Conservation (phyloP, 2,888 invertebrate genomes). For the Campopleginae sp. region DNA sequence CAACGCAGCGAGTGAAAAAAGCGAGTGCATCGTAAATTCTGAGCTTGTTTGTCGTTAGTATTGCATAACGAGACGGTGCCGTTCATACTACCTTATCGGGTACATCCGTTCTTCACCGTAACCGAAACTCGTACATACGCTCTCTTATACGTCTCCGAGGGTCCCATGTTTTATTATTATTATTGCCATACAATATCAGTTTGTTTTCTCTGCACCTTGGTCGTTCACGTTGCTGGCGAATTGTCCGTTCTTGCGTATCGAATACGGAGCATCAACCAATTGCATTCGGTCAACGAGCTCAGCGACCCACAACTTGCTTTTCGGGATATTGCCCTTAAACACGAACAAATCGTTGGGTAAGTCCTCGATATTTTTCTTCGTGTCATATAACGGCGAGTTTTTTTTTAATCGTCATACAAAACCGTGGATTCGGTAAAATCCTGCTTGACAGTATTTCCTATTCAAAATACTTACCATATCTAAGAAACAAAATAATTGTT, state of each 20-base stretch:
- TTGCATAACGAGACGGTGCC: slow-evolving; percentile 56
- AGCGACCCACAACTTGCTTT: slow-evolving; percentile 9
- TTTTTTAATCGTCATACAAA: too few relatives aligned
- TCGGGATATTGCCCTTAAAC: slow-evolving; percentile 26
- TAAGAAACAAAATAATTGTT: too few relatives aligned
- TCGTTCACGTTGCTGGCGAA: slow-evolving; percentile 62
- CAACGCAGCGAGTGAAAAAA: background rate
- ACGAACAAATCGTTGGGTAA: slow-evolving; percentile 57
- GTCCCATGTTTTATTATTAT: slow-evolving; percentile 63
- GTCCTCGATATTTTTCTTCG: slow-evolving; percentile 1
- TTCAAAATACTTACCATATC: too few relatives aligned
- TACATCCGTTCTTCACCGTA: slow-evolving; percentile 46
- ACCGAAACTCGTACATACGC: slow-evolving; percentile 54
- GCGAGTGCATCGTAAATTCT: background rate
- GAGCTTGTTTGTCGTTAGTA: slow-evolving; percentile 20
- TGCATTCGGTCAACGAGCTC: background rate
- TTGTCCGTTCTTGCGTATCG: slow-evolving; percentile 61
- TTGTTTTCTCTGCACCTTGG: slow-evolving; percentile 62
- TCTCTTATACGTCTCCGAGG: slow-evolving; percentile 51
- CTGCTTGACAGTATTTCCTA: background rate
- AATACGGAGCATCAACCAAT: slow-evolving; percentile 49
- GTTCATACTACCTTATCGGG: slow-evolving; percentile 51
- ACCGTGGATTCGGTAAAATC: too few relatives aligned
- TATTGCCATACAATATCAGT: slow-evolving; percentile 57
- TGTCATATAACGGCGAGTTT: background rate